These are phyloP conservation scores for Enteromius argenteus DNA, from an alignment of 2,797 vertebrate genomes.

Conservation along the genomic window DNA sequence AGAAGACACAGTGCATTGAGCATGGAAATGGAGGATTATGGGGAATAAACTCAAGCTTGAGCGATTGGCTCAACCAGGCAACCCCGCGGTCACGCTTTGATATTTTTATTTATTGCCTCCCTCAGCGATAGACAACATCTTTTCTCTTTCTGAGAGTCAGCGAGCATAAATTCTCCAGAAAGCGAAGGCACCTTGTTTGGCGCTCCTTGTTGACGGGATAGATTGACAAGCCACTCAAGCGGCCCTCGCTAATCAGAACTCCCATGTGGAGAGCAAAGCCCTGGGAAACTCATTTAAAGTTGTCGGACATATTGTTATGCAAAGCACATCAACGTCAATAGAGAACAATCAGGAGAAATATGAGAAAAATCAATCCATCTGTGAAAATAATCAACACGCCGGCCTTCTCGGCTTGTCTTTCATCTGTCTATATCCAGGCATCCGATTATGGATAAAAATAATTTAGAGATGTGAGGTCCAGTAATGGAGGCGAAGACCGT, in stretches of 20 bases:
- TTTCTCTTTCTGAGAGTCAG: slow-evolving; percentile 27
- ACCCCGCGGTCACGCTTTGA: slow-evolving; percentile 25
- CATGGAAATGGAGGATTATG: slow-evolving; percentile 47
- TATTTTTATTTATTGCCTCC: slow-evolving; percentile 56
- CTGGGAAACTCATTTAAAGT: slow-evolving; percentile 45
- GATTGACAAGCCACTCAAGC: slow-evolving; percentile 60
- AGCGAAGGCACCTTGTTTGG: slow-evolving; percentile 48
- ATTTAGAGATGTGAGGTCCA: slow-evolving; percentile 34
- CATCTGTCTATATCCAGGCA: slow-evolving; percentile 32
- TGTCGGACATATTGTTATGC: slow-evolving; percentile 46
- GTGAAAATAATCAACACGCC: slow-evolving; percentile 28
- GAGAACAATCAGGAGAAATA: slow-evolving; percentile 46
- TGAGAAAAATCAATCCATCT: slow-evolving; percentile 33
- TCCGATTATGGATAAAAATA: slow-evolving; percentile 18
- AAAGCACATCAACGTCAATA: slow-evolving; percentile 43
- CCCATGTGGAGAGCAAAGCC: slow-evolving; percentile 40
- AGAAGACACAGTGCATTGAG: slow-evolving; percentile 34
- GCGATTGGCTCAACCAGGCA: slow-evolving; percentile 21
- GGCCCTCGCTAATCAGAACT: slow-evolving; percentile 51
- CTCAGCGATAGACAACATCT: slow-evolving; percentile 40
- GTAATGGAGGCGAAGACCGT: slow-evolving; percentile 43
- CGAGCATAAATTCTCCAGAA: slow-evolving; percentile 39
- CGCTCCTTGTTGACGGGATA: slow-evolving; percentile 30
- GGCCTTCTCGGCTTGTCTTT: not conserved
- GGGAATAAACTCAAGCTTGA: slow-evolving; percentile 41